Base-by-base conservation (phyloP, 37 sponge, comb jelly and placozoan species). In the Geodia barretti region DNA sequence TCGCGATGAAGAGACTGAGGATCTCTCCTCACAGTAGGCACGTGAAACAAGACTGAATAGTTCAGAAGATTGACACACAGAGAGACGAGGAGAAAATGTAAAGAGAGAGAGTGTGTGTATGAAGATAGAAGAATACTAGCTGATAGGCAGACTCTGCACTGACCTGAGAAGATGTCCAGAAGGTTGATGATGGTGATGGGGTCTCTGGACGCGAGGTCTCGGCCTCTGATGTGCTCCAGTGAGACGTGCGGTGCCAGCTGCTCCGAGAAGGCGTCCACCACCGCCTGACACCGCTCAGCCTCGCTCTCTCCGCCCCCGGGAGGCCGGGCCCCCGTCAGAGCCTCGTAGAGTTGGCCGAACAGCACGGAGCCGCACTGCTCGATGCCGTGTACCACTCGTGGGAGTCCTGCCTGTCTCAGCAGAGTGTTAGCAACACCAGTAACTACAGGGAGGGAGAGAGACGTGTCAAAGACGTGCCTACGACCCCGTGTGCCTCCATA, bases 281-380 rank as follows among this genome's bases (percentile, higher is more conserved):
- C 69, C 19, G 79, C 79, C 58, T 79, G 79, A 29, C 79, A 79
- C 31, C 36, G 32, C 29, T 26, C 79, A 3, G 70, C 70, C 70
- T 79, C 79, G 34, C 59, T 79, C 54, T 14, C 54, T n/a, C n/a
- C n/a, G 54, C 33, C 34, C 20, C 68, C 68, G 20, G 68, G 68
- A 20, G 34, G 33, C 34, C 68, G 25, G 30, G 68, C 1, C 33
- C 62, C 77, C 4, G 62, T 76, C 47, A 76, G 60, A 54, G 62
- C 60, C 58, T 41, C 60, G 71, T 80, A 80, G 60, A 81, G 73
- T 31, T 62, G 64, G 1, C 64, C 17, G 35, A 72, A 81, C 30
- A 81, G 31, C 31, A 11, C 4, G 4, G 82, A 71, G 64, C 70
- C 70, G 42, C 71, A 81, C 64, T 81, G 82, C 42, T 61, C 70